Percentiles rank a stretch among this genome's conserved stretches.
phyloP scores from a whole-genome alignment of 37 sponge, comb jelly and placozoan species.

The Agelas oroides region DNA sequence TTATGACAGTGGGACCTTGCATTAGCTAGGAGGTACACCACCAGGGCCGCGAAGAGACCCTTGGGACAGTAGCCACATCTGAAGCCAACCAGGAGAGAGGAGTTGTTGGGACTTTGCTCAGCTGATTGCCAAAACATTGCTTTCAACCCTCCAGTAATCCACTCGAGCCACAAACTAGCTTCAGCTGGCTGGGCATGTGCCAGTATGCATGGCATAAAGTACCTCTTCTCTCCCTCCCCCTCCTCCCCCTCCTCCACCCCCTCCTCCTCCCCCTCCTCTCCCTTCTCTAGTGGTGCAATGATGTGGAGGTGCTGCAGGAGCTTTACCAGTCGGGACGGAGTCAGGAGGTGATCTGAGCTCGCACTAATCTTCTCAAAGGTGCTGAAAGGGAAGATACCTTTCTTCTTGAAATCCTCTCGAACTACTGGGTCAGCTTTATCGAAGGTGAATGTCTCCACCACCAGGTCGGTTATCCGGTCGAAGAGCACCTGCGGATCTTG shows the following conservation, averaged over 20 bases:
- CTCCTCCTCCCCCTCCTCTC: too few relatives aligned
- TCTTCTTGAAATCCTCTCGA: not conserved
- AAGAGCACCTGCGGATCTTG: not conserved
- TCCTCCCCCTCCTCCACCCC: too few relatives aligned
- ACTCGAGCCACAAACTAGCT: too few relatives aligned
- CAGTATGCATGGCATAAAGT: constrained; percentile 6
- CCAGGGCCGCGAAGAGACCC: constrained; percentile 1
- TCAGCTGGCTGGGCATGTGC: not conserved
- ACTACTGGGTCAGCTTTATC: not conserved
- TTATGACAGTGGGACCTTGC: too few relatives aligned
- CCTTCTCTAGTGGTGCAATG: not conserved
- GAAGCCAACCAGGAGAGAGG: not conserved
- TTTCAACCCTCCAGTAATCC: too few relatives aligned
- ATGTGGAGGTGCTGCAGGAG: not conserved
- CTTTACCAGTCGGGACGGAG: not conserved
- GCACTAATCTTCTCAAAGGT: not conserved
- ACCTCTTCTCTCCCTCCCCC: not conserved
- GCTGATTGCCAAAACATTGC: not conserved
- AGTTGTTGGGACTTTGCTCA: not conserved
- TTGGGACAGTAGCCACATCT: constrained; percentile 12
- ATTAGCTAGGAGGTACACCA: not conserved
- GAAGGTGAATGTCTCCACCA: not conserved
- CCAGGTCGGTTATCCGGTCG: not conserved
- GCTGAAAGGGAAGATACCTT: not conserved
- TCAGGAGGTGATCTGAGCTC: not conserved